Conservation (phyloP, 2,888 invertebrate species). For the Rhagonycha lutea region DNA sequence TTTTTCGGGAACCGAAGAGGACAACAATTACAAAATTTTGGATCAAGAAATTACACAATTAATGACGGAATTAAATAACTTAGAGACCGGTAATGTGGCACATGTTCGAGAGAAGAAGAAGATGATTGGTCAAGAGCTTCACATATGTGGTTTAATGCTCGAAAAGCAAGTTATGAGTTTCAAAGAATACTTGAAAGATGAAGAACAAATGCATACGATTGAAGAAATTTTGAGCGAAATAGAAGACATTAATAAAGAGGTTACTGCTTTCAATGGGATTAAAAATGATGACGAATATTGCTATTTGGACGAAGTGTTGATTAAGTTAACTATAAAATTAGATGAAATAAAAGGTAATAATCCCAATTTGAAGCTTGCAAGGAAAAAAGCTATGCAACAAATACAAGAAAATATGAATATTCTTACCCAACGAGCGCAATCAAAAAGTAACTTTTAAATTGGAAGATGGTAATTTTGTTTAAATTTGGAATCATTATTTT, state of each 20-base stretch:
- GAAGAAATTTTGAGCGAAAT: constrained; percentile 6
- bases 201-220: constrained; percentile 6
- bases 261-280: constrained; percentile 8
- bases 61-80: not conserved
- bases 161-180: constrained; percentile 1
- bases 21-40: not conserved
- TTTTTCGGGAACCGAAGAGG: not conserved
- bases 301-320: constrained; percentile 23
- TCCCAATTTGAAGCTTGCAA: constrained; percentile 1
- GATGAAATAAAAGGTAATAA: constrained; percentile 8
- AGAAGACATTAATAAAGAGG: not conserved
- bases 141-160: not conserved
- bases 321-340: constrained; percentile 17
- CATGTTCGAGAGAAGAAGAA: not conserved
- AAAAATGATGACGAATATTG: constrained; percentile 19
- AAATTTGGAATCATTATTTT: not conserved
- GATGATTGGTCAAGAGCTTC: not conserved
- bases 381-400: constrained; percentile 9
- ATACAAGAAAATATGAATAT: constrained; percentile 12
- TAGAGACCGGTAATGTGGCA: not conserved
- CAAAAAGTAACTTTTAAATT: not conserved
- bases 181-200: constrained; percentile 23
- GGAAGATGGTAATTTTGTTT: not conserved
- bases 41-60: not conserved
- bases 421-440: not conserved